Conservation (phyloP, 2,113 vertebrate genomes). For the Corythaixoides concolor region DNA sequence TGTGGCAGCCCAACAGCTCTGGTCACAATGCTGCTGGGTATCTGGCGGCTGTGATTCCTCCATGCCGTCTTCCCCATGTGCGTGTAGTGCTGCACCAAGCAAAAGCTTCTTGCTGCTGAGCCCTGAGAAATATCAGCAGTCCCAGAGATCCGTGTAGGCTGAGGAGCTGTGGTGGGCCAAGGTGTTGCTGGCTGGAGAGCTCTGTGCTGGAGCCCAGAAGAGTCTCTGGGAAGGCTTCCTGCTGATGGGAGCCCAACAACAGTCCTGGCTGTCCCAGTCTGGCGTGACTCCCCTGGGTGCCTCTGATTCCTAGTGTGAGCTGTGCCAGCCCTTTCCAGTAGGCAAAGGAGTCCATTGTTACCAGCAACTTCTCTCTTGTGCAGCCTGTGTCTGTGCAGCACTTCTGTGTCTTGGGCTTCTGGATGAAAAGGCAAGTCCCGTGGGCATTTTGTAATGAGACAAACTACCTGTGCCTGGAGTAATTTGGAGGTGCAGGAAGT, state of each 20-base stretch:
- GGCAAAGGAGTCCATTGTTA: neutral
- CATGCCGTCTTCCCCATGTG: rapidly evolving
- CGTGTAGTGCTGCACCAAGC: neutral
- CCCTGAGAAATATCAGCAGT: neutral
- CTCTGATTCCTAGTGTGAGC: neutral
- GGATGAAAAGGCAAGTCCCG: neutral
- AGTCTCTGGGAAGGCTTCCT: neutral
- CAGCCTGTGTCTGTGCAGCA: neutral
- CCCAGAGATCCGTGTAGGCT: neutral
- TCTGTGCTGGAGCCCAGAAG: neutral
- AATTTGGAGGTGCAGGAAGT: neutral
- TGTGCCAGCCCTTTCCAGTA: neutral
- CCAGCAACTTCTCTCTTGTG: neutral
- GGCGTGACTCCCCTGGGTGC: neutral
- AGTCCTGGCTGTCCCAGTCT: neutral
- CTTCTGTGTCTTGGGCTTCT: neutral
- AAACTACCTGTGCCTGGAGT: neutral
- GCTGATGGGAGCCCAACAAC: neutral
- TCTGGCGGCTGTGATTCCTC: rapidly evolving
- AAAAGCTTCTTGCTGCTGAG: neutral
- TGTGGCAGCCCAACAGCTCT: neutral
- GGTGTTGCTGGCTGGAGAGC: neutral
- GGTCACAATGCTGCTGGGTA: neutral
- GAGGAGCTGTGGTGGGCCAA: neutral
- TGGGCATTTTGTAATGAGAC: neutral